Evolutionary conservation across 2,888 invertebrate species (phyloP), one percentile per base, ranked within the genome.

Genomic region (Abrostola tripartita): DNA sequence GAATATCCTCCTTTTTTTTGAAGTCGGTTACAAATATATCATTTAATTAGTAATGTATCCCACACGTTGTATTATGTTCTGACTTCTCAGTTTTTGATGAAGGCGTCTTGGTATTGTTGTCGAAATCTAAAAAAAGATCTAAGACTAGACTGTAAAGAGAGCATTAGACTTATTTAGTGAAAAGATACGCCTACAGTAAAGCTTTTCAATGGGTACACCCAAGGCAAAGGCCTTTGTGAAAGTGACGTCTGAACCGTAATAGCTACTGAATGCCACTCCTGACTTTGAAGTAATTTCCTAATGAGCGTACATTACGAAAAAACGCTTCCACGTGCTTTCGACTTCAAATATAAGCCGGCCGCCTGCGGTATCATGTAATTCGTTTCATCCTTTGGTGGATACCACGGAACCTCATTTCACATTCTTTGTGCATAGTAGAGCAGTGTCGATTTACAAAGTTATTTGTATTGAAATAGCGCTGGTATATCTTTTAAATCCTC

Each of bases 181-280:
- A 60, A 57, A 24, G 8, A 24, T 24, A 24, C 24, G 24, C 8
- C 36, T 58, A 49, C 37, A 52, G 37, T 51, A 10, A 44, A 59
- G 44, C 50, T 0, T 35, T 56, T 52, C 1, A 9, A 41, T 51
- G 40, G 54, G 37, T 41, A 55, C 44, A 47, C 9, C 12, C 44
- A 24, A 47, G 24, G 14, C 44, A 47, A 47, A 47, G 44, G 14
- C 44, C 44, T 47, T 47, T 47, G 44, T 14, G 8, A 14, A 24
- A 14, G 8, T 47, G 24, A 47, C 44, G 44, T 47, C 24, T 47
- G 44, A 8, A 24, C 9, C 10, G 12, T 14, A 47, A 47, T 47
- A 47, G 44, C 44, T 47, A 14, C 44, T 24, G 5, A 47, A 47
- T 8, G 10, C 9, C 44, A 47, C 10, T 14, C 44, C 8, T 14